phyloP scores from a whole-genome alignment of 2,113 vertebrate genomes.

The Rallus limicola region DNA sequence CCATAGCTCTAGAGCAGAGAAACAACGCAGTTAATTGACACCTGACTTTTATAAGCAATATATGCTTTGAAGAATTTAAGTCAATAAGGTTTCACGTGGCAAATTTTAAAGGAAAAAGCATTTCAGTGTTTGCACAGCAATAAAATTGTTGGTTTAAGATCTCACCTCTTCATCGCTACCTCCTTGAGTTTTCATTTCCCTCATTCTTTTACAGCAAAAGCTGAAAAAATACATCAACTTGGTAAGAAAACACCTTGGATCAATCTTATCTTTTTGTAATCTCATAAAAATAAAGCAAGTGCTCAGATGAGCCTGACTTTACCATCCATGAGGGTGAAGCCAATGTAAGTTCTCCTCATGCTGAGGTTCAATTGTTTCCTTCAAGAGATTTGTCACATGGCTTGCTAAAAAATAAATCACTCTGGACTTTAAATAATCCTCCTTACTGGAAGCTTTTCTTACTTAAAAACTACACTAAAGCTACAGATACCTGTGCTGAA shows the following conservation, averaged over 20 bases:
- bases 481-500: background rate
- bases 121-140: background rate
- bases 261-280: background rate
- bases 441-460: background rate
- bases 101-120: background rate
- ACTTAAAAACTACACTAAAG: background rate
- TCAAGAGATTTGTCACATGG: background rate
- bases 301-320: background rate
- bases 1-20: too few relatives aligned
- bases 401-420: too few relatives aligned
- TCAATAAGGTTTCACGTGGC: background rate
- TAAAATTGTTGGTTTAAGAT: background rate
- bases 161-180: background rate
- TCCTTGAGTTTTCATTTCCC: background rate
- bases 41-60: background rate
- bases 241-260: background rate
- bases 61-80: background rate
- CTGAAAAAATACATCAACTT: accelerated
- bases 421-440: background rate
- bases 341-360: background rate
- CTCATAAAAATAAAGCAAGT: background rate
- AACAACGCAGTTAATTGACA: background rate
- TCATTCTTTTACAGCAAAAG: background rate
- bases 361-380: background rate
- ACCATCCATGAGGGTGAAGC: background rate